Conservation (phyloP, 2,797 vertebrate species). For the Sebastolobus altivelis region DNA sequence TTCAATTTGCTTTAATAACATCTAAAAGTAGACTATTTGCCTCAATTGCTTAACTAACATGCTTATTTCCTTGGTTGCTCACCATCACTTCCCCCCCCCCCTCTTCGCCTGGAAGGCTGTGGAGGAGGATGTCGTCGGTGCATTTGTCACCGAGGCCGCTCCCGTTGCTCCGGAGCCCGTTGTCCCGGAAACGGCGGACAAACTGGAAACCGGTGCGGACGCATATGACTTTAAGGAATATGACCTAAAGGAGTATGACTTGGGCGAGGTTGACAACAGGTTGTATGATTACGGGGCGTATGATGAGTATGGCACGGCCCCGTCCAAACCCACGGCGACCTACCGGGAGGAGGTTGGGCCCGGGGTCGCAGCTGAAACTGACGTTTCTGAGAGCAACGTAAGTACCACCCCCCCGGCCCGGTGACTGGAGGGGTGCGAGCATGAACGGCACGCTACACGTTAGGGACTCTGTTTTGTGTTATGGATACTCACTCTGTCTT, state of each 20-base stretch:
- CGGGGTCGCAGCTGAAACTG: slow-evolving; percentile 95
- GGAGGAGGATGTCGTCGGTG: slow-evolving; percentile 92
- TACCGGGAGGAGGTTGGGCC: slow-evolving; percentile 93
- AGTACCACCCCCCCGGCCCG: slow-evolving; percentile 81
- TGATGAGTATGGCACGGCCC: slow-evolving; percentile 94
- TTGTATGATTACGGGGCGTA: slow-evolving; percentile 94
- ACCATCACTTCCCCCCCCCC: slow-evolving; percentile 29
- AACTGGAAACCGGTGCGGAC: slow-evolving; percentile 68
- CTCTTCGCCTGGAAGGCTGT: slow-evolving; percentile 86
- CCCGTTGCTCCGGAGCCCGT: slow-evolving; percentile 85
- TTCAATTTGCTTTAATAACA: slow-evolving; percentile 73
- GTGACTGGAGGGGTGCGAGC: slow-evolving; percentile 64
- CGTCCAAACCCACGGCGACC: slow-evolving; percentile 85
- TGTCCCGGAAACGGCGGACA: slow-evolving; percentile 78
- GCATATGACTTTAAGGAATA: slow-evolving; percentile 87
- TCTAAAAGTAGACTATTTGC: slow-evolving; percentile 72
- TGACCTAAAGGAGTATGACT: slow-evolving; percentile 86
- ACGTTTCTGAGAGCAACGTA: slow-evolving; percentile 92
- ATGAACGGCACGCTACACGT: slow-evolving; percentile 42
- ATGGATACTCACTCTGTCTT: slow-evolving; percentile 53
- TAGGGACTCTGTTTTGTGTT: slow-evolving; percentile 32
- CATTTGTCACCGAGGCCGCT: slow-evolving; percentile 88
- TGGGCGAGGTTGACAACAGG: slow-evolving; percentile 82
- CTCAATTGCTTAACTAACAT: slow-evolving; percentile 92
- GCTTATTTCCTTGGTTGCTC: slow-evolving; percentile 84